Base-by-base conservation (phyloP, 2,888 invertebrate species). In the Lypha dubia region DNA sequence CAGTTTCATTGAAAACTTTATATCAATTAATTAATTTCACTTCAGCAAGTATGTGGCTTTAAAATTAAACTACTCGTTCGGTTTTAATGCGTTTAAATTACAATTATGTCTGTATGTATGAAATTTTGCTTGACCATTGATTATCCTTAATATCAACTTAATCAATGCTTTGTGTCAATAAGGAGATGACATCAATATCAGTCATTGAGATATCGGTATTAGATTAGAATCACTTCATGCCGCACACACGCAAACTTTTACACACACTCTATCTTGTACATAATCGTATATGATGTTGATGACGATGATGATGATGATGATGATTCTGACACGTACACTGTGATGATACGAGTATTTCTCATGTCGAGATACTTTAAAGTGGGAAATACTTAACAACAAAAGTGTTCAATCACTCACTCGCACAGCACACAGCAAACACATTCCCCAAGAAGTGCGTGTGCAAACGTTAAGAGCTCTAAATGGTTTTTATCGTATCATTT, bases 181-280 rank as follows among this genome's bases (percentile, higher is more conserved):
- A 58, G 46, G 9, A 58, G 24, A 41, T 53, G 63, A 67, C 67
- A 67, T 58, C 35, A 58, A 49, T 38, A 58, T 58, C 13, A n/a
- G 56, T 46, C 32, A 44, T 58, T 56, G 35, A 53, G 56, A 71
- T 79, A 62, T 63, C 56, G 53, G 53, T 79, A 53, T 79, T 46
- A 63, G 53, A 13, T 79, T 63, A 35, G 63, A 76, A 17, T 46
- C 24, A 24, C 46, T n/a, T 46, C 24, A 53, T 41, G 53, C 44
- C 65, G 51, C 44, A 44, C 44, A 32, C 53, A 22, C 24, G 4
- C 17, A 75, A 13, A n/a, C 41, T 38, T 44, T 44, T 13, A n/a
- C 32, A 0, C 11, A 20, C 22, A 44, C 32, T 22, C 24, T 8
- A 7, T 28, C 0, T 41, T 24, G 20, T 28, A n/a, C n/a, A 32